Evolutionary conservation across 2,113 vertebrate species (phyloP).

Genomic region (Ondatra zibethicus): DNA sequence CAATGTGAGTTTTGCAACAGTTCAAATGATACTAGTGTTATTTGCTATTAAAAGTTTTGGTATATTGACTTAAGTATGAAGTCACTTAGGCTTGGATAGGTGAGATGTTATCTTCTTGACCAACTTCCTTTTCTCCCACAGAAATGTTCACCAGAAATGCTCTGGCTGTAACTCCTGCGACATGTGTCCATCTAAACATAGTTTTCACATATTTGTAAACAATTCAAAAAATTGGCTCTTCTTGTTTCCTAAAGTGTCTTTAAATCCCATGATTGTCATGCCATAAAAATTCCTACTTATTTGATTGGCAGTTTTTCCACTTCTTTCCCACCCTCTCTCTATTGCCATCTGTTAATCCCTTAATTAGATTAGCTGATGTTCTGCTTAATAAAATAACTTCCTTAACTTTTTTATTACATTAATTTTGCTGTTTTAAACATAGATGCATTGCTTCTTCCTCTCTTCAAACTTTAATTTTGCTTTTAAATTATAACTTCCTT

Average conservation of each 20-base stretch:
- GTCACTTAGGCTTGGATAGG: not conserved
- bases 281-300: not conserved
- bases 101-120: not conserved
- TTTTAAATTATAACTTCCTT: not conserved
- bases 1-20: not conserved
- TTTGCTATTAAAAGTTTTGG: not conserved
- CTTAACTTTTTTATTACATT: slow-evolving; percentile 10
- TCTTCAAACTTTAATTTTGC: not conserved
- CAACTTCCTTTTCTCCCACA: not conserved
- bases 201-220: slow-evolving; percentile 31
- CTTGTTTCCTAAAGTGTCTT: slow-evolving; percentile 44
- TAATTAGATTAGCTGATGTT: slow-evolving; percentile 13
- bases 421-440: not conserved
- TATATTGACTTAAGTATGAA: slow-evolving; percentile 1
- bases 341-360: slow-evolving; percentile 40
- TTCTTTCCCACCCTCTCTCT: not conserved
- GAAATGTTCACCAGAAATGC: not conserved
- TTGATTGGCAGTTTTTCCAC: not conserved
- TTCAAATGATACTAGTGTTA: not conserved
- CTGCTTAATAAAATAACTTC: not conserved
- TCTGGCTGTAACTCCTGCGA: slow-evolving; percentile 7
- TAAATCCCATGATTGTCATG: slow-evolving; percentile 11
- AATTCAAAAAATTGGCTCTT: not conserved
- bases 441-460: not conserved
- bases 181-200: slow-evolving; percentile 3